Conservation (phyloP, 2,113 vertebrate species). For the Urocolius indicus region DNA sequence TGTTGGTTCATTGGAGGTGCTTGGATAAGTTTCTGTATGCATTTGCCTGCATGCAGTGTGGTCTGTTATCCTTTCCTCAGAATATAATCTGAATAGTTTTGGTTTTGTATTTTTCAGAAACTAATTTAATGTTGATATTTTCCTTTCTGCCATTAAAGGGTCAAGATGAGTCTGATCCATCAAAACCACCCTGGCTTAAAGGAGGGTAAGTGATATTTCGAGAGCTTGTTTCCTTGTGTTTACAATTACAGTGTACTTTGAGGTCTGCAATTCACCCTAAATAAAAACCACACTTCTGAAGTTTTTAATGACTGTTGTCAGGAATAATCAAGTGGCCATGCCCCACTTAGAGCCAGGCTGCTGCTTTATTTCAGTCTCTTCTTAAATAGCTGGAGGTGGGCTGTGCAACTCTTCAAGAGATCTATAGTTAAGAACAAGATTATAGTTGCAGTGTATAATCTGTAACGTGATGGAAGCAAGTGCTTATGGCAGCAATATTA, state of each 20-base stretch:
- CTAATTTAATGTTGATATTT: background rate
- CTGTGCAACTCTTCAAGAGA: background rate
- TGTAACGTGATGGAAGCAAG: background rate
- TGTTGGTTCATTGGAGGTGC: background rate
- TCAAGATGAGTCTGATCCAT: slow-evolving; percentile 81
- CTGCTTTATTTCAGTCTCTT: background rate
- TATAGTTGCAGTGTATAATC: background rate
- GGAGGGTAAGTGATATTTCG: slow-evolving; percentile 84
- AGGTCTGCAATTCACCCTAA: background rate
- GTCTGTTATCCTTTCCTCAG: background rate
- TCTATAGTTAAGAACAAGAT: background rate
- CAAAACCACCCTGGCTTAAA: slow-evolving; percentile 89
- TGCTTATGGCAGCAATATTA: background rate
- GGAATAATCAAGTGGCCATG: background rate
- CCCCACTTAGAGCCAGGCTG: background rate
- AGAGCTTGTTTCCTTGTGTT: background rate
- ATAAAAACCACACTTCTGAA: background rate
- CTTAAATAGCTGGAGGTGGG: background rate
- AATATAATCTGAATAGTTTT: background rate
- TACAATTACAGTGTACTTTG: background rate
- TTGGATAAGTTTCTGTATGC: background rate
- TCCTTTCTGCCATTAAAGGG: slow-evolving; percentile 67
- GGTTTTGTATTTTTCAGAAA: background rate
- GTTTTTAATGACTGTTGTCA: background rate
- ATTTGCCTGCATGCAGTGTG: slow-evolving; percentile 42